Conservation (phyloP, 2,888 invertebrate species). For the Rutpela maculata region DNA sequence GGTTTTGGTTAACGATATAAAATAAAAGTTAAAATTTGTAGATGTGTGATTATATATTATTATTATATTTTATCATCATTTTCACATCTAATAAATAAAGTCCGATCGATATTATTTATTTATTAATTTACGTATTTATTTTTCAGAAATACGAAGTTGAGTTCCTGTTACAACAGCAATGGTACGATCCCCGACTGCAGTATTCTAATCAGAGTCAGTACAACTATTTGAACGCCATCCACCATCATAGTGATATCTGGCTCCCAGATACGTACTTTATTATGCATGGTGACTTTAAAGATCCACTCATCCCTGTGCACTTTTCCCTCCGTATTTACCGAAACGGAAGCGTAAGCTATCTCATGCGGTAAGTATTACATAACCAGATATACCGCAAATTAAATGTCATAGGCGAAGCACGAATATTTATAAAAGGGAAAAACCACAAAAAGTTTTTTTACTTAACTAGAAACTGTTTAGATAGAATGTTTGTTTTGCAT, state of each 20-base stretch:
- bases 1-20: no score
- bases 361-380: constrained; percentile 83
- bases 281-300: constrained; percentile 97
- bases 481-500: no score
- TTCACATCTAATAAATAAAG: no score
- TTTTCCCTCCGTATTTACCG: constrained; percentile 94
- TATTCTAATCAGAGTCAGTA: constrained; percentile 92
- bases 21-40: no score
- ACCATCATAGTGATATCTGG: constrained; percentile 95
- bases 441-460: background rate
- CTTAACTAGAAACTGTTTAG: no score
- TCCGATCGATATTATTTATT: no score
- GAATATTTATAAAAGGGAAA: background rate
- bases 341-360: constrained; percentile 95
- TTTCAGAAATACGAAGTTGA: constrained; percentile 97
- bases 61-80: no score
- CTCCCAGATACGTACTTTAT: constrained; percentile 96
- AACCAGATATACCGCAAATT: background rate
- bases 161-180: constrained; percentile 94
- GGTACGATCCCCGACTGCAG: constrained; percentile 92
- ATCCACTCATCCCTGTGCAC: constrained; percentile 94
- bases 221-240: constrained; percentile 93
- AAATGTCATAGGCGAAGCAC: background rate
- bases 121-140: background rate
- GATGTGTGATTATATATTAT: no score